Conservation (phyloP, 2,113 vertebrate species). For the Otis tarda region DNA sequence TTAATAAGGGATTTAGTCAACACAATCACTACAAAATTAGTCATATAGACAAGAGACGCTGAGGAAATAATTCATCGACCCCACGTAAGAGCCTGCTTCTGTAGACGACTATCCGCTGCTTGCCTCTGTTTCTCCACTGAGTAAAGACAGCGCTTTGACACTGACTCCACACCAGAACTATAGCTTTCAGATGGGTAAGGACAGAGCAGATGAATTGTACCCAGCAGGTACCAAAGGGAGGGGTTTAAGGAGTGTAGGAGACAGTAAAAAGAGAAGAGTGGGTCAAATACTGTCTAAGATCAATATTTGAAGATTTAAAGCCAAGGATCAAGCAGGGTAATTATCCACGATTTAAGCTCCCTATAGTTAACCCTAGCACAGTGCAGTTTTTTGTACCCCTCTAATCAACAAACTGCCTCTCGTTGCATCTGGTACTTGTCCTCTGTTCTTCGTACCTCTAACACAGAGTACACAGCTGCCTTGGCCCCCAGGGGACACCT, state of each 20-base stretch:
- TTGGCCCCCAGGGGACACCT: accelerated
- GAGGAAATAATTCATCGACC: neutral
- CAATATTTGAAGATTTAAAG: neutral
- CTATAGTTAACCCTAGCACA: neutral
- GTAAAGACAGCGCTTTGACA: neutral
- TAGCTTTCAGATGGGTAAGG: neutral
- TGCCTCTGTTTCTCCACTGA: neutral
- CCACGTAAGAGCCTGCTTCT: neutral
- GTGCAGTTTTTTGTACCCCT: neutral
- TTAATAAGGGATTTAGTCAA: neutral
- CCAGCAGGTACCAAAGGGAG: neutral
- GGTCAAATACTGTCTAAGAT: neutral
- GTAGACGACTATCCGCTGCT: neutral
- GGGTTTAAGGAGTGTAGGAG: neutral
- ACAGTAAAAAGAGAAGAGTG: neutral
- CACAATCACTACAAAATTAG: neutral
- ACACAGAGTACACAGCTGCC: neutral
- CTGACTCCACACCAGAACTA: neutral
- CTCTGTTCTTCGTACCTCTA: neutral
- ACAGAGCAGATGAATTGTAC: neutral
- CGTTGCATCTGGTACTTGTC: neutral
- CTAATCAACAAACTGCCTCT: neutral
- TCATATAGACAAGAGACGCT: neutral
- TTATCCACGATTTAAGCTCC: neutral
- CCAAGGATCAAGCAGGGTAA: too few species aligned